Conservation (phyloP, 2,888 invertebrate genomes). For the Archips xylosteana region DNA sequence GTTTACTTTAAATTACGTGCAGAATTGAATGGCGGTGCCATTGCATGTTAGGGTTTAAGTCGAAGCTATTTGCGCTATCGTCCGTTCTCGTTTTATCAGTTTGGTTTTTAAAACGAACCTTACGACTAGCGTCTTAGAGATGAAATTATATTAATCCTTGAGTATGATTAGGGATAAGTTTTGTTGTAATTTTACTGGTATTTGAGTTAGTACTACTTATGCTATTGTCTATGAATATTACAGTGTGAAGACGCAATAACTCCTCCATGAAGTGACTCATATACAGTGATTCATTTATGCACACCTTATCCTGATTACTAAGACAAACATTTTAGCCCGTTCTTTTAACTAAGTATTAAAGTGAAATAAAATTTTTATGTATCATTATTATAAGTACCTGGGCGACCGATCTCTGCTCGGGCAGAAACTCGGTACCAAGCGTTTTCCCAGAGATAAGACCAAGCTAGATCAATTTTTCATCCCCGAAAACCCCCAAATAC, state of each 20-base stretch:
- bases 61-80: constrained; percentile 23
- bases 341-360: neutral
- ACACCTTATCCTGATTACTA: neutral
- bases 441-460: too few species aligned
- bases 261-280: neutral
- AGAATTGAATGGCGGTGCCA: constrained; percentile 41
- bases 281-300: constrained; percentile 1
- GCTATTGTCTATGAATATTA: constrained; percentile 16
- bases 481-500: too few species aligned
- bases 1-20: constrained; percentile 52
- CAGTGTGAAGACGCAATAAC: constrained; percentile 3
- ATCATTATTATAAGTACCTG: too few species aligned
- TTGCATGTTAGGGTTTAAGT: constrained; percentile 24
- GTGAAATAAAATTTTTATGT: neutral
- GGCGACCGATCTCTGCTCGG: too few species aligned
- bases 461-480: too few species aligned
- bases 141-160: neutral
- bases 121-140: neutral
- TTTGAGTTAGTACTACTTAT: neutral
- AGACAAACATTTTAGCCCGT: neutral
- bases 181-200: neutral
- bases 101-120: constrained; percentile 1
- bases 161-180: neutral
- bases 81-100: neutral
- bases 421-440: too few species aligned